Base-by-base conservation (phyloP, 2,888 invertebrate genomes). In the Caenorhabditis zanzibari region DNA sequence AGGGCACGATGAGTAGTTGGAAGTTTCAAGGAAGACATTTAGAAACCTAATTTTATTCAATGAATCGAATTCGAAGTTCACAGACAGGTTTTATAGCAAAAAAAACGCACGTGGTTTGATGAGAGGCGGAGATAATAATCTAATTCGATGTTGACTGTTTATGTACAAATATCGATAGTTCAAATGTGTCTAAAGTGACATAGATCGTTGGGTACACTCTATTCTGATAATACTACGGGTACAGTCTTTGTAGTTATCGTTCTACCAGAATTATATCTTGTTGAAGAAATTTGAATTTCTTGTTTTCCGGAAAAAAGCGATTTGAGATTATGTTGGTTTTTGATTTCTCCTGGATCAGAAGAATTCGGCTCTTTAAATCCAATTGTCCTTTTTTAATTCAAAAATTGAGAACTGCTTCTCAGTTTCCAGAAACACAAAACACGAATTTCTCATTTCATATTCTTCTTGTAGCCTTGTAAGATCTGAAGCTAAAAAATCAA, bases 1-100 rank as follows among this genome's bases (percentile, higher is more conserved):
- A 85, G 80, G 7, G 81, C 82, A 7, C 82, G 44, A 72, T 85
- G 85, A 7, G 72, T 68, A 0, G 77, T 28, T 10, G 81, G 84
- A 19, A 81, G 59, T 6, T 47, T 28, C 47, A 19, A n/a, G 2
- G 58, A 26, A 47, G 64, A 47, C 54, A 68, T 68, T 35, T 14
- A 26, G 14, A 54, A 54, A 54, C 14, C 26, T 0, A 54, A 54
- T 24, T 26, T 54, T 26, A 54, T 24, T 54, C 22, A 7, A 54
- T 12, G 19, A 35, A 38, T 2, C 14, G n/a, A 59, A 35, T 59
- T 59, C 19, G 59, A 59, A 35, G 19, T 35, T 59, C 35, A 19
- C 38, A 38, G 24, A 24, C 61, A 41, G 47, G 64, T 47, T 64
- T 28, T 64, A 44, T 44, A 28, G 35, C 22, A 38, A 61, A 52